Conservation (phyloP, 1,140 invertebrate species). For the Sweltsa coloradensis region DNA sequence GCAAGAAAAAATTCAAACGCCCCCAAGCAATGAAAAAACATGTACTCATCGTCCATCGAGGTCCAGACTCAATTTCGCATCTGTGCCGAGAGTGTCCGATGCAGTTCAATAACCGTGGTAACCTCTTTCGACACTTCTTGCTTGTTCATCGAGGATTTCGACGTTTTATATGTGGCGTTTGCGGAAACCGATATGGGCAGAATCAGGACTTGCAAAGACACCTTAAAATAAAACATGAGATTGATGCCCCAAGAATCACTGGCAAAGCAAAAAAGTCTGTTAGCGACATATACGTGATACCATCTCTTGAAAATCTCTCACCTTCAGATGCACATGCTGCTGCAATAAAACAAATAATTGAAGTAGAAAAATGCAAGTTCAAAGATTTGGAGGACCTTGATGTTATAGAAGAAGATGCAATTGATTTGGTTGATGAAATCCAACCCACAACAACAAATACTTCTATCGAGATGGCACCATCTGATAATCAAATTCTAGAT, state of each 20-base stretch:
- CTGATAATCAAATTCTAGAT: too few relatives aligned
- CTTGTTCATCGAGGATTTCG: conserved; percentile 9
- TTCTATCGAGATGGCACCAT: too few relatives aligned
- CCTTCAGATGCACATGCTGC: conserved; percentile 1
- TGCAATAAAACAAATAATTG: conserved; percentile 1
- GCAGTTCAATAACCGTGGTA: conserved; percentile 7
- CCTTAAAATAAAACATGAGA: conserved; percentile 8
- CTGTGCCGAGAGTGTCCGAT: conserved; percentile 1
- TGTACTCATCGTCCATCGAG: conserved; percentile 1
- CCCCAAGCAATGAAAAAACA: conserved; percentile 12
- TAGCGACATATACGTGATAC: conserved; percentile 8
- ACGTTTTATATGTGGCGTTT: conserved; percentile 14
- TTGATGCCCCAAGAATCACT: conserved; percentile 8
- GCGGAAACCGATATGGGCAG: conserved; percentile 12
- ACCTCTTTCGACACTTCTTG: conserved; percentile 12
- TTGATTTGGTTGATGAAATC: too few relatives aligned
- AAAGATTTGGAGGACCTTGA: neutral
- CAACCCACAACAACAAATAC: too few relatives aligned
- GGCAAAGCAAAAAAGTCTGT: conserved; percentile 8
- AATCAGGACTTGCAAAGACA: conserved; percentile 14
- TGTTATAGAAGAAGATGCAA: too few relatives aligned
- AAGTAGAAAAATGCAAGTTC: conserved; percentile 2
- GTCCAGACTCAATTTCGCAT: neutral
- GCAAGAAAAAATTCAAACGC: conserved; percentile 8
- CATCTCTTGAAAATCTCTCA: conserved; percentile 1